Base-by-base conservation (phyloP, 2,888 invertebrate genomes). In the Andrena fulva region DNA sequence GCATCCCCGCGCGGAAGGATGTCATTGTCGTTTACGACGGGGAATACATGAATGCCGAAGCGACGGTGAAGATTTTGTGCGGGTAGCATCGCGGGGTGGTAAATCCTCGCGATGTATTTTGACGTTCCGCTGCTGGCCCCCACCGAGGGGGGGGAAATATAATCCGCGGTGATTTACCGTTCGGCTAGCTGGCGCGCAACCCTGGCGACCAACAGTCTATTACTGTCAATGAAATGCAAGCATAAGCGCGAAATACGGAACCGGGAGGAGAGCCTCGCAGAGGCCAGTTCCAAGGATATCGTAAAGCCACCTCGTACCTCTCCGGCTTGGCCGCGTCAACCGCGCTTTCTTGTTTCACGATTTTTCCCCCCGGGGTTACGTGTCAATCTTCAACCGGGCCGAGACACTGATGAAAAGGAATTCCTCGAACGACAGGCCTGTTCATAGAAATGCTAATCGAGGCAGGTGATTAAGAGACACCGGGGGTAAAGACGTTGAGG, bases 181-280 rank as follows among this genome's bases (percentile, higher is more conserved):
- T 68, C 72, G 70, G 63, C 59, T 67, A 54, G 60, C 68, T 66
- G 60, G 62, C 80, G 64, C 77, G 63, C 64, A 72, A 24, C 75
- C 66, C 66, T 64, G 68, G 35, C 77, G 73, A 73, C 78, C 71
- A 73, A 71, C 82, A 77, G 88, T 86, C 87, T 82, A 88, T 87
- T 88, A 87, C 82, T 79, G 88, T 87, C 87, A 84, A 88, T 88
- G 87, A 70, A 84, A 86, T 62, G 80, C 77, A 78, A 86, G 81
- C 81, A 80, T 42, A 20, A 29, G 54, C 73, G 74, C 77, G 63
- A 73, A 59, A 79, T 71, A 78, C 73, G 56, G 77, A 24, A 35
- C 50, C 62, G 54, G 8, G 54, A 33, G n/a, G 77, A 73, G 77
- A 81, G 64, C 71, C 54, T 31, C 67, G 4, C 56, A 63, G 54